These are phyloP conservation scores for Charadrius vociferus DNA, from an alignment of 2,113 vertebrate species.

Conservation along the genomic window DNA sequence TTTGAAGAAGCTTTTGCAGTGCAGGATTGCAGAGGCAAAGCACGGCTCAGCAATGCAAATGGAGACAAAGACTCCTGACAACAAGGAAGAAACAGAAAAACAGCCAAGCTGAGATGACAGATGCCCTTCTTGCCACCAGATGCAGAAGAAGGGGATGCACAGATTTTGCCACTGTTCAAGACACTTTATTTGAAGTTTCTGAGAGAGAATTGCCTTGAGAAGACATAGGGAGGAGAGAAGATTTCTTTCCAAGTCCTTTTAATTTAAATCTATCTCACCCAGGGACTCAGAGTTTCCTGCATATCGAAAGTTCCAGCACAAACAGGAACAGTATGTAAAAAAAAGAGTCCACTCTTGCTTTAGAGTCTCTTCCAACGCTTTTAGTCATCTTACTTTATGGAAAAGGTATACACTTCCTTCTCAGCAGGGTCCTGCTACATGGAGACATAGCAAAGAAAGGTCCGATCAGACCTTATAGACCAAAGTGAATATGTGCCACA, in stretches of 20 bases:
- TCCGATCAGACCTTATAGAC: background rate
- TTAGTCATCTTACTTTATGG: background rate
- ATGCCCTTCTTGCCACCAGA: background rate
- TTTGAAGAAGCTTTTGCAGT: background rate
- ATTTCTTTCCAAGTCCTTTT: background rate
- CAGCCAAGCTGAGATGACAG: background rate
- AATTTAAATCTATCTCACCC: background rate
- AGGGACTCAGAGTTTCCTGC: background rate
- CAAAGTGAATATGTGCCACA: background rate
- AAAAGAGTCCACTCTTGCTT: background rate
- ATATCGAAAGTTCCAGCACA: background rate
- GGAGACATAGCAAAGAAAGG: background rate
- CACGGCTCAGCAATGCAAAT: background rate
- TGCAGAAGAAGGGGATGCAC: background rate
- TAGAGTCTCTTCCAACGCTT: background rate
- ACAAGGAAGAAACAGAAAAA: background rate
- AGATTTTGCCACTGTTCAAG: background rate
- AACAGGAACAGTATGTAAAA: background rate
- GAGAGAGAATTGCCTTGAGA: background rate
- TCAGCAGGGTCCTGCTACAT: background rate
- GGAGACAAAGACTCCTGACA: background rate
- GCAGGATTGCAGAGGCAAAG: background rate
- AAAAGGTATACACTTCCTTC: background rate
- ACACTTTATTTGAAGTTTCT: background rate
- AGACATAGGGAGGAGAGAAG: background rate